Conservation (phyloP, 2,113 vertebrate genomes). For the Lycaon pictus region DNA sequence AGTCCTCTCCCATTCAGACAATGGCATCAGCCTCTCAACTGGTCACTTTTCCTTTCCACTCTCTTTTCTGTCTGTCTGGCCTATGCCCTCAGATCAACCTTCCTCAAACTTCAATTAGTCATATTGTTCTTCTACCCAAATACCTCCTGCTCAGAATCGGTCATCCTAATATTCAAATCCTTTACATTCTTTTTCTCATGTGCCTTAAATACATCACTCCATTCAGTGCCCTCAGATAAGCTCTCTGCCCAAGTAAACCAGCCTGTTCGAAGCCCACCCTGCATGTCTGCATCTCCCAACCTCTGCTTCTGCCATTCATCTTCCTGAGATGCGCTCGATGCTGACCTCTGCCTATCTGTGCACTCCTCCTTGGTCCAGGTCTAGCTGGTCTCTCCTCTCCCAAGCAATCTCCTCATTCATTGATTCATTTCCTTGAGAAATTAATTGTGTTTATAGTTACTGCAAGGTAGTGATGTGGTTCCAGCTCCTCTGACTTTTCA, state of each 20-base stretch:
- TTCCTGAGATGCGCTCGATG: background rate
- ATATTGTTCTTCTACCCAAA: background rate
- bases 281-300: background rate
- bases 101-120: background rate
- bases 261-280: background rate
- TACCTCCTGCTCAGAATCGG: background rate
- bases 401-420: background rate
- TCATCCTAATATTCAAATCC: background rate
- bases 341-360: background rate
- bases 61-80: background rate
- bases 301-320: background rate
- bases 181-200: background rate
- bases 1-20: background rate
- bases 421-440: background rate
- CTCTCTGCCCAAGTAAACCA: background rate
- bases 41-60: background rate
- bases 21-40: fast-evolving
- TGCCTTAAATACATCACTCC: background rate
- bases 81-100: background rate
- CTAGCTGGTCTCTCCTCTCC: background rate
- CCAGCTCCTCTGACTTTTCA: background rate
- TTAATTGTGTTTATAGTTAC: background rate
- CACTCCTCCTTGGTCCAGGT: background rate
- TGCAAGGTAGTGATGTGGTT: background rate
- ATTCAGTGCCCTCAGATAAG: background rate